Conservation (phyloP, 2,888 invertebrate genomes). For the Luperina testacea region DNA sequence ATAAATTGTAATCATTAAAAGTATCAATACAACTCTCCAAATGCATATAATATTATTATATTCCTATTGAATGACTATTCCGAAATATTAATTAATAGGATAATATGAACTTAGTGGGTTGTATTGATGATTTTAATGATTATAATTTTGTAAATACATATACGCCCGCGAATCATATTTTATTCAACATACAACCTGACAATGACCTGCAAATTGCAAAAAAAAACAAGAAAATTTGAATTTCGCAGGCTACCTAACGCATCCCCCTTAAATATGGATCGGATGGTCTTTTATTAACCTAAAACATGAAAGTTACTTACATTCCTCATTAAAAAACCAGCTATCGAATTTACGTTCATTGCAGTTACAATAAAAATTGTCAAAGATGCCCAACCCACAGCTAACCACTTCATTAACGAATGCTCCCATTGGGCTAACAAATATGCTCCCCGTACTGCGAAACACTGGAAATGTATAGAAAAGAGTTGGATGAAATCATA, state of each 20-base stretch:
- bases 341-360: slow-evolving; percentile 73
- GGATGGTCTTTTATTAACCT: neutral
- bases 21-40: too few species aligned
- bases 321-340: slow-evolving; percentile 74
- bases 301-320: slow-evolving; percentile 69
- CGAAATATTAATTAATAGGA: too few species aligned
- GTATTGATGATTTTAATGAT: too few species aligned
- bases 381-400: slow-evolving; percentile 71
- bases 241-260: neutral
- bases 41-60: too few species aligned
- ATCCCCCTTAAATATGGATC: neutral
- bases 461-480: slow-evolving; percentile 67
- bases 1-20: too few species aligned
- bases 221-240: neutral
- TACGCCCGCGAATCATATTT: neutral
- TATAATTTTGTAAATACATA: neutral
- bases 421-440: slow-evolving; percentile 24
- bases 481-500: neutral
- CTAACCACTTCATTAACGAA: slow-evolving; percentile 48
- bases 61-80: too few species aligned
- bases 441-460: slow-evolving; percentile 58
- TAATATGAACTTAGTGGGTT: too few species aligned
- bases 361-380: slow-evolving; percentile 67
- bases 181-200: neutral
- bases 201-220: neutral